A percentile compares a stretch with the other conserved stretches of the same genome.
phyloP scores from a whole-genome alignment of 2,888 invertebrate species.

The Cepaea hortensis region DNA sequence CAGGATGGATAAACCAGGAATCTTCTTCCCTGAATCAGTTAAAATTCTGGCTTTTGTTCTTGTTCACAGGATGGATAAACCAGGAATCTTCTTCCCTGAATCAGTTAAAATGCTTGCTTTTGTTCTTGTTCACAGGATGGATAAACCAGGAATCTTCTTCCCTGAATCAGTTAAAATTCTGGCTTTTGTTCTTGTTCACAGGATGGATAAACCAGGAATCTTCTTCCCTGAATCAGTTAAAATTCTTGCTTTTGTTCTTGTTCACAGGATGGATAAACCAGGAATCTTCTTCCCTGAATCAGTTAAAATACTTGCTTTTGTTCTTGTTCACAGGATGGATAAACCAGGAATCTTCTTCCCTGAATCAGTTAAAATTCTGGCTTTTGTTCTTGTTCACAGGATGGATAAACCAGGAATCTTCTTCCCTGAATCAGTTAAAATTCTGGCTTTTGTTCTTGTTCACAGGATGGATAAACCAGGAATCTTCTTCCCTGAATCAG shows the following conservation, averaged over 20 bases:
- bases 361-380: no score
- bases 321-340: constrained; percentile 8
- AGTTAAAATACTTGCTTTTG: no score
- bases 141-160: constrained; percentile 16
- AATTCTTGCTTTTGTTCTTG: background rate
- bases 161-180: no score
- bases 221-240: constrained; percentile 28
- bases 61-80: constrained; percentile 18
- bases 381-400: background rate
- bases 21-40: constrained; percentile 22
- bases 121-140: constrained; percentile 2
- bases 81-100: constrained; percentile 17
- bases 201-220: constrained; percentile 17
- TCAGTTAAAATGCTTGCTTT: no score
- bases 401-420: constrained; percentile 22
- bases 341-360: constrained; percentile 20
- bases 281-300: constrained; percentile 18
- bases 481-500: constrained; percentile 15
- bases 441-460: background rate
- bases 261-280: constrained; percentile 22
- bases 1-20: constrained; percentile 23
- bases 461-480: constrained; percentile 27
- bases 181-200: background rate
- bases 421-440: no score
- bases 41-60: background rate